Conservation (phyloP, 2,797 vertebrate genomes). For the Anguilla marmorata region DNA sequence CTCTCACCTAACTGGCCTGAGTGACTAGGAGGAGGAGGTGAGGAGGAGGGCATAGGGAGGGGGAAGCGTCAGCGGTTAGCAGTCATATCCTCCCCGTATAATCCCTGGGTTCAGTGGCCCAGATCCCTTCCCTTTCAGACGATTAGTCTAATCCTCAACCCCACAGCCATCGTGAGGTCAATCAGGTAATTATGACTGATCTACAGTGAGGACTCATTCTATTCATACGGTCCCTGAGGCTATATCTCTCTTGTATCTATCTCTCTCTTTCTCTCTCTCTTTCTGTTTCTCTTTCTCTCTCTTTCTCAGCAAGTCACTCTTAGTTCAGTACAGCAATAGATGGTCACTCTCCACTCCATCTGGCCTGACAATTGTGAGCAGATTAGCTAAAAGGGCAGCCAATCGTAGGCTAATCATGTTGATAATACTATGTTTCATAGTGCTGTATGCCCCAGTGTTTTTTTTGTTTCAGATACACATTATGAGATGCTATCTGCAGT, state of each 20-base stretch:
- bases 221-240: constrained; percentile 48
- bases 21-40: constrained; percentile 12
- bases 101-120: constrained; percentile 54
- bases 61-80: constrained; percentile 41
- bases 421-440: neutral
- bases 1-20: constrained; percentile 19
- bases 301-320: neutral
- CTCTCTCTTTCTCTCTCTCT: neutral
- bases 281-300: neutral
- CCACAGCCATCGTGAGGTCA: constrained; percentile 49
- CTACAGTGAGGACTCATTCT: constrained; percentile 38
- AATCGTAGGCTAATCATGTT: neutral
- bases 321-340: neutral
- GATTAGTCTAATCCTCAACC: constrained; percentile 66
- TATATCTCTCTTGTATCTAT: neutral
- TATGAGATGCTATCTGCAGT: neutral
- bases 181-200: constrained; percentile 26
- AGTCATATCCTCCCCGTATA: constrained; percentile 50
- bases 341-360: neutral
- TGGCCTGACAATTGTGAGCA: neutral
- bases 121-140: constrained; percentile 50
- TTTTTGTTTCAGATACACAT: neutral
- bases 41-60: neutral
- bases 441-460: neutral
- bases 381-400: neutral